phyloP scores from a whole-genome alignment of 2,888 invertebrate genomes.

The Dicycla oo region DNA sequence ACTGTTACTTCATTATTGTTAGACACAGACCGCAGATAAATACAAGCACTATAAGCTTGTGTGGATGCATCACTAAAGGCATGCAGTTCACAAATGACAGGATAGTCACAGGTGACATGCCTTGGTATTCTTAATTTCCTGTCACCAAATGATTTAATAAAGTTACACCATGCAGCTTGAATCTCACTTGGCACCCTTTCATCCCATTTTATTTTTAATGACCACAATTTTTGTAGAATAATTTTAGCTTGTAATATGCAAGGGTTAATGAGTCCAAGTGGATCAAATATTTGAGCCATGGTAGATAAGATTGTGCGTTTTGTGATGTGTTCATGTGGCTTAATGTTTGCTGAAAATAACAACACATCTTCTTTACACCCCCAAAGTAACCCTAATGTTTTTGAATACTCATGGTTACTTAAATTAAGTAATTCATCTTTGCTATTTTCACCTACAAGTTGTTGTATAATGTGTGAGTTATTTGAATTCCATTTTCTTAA shows the following conservation, averaged over 20 bases:
- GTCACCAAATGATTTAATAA: slow-evolving; percentile 7
- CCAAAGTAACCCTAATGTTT: slow-evolving; percentile 22
- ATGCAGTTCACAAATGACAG: slow-evolving; percentile 10
- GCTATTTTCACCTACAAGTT: slow-evolving; percentile 4
- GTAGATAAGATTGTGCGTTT: slow-evolving; percentile 20
- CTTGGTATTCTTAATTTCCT: slow-evolving; percentile 12
- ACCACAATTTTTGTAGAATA: slow-evolving; percentile 21
- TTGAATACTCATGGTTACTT: slow-evolving; percentile 4
- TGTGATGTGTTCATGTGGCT: not conserved
- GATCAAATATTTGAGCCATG: slow-evolving; percentile 22
- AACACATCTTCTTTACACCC: slow-evolving; percentile 13
- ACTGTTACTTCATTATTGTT: slow-evolving; percentile 8
- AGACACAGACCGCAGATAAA: slow-evolving; percentile 12
- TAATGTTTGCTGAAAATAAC: slow-evolving; percentile 10
- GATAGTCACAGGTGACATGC: slow-evolving; percentile 1
- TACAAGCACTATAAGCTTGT: not conserved
- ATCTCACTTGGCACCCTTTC: slow-evolving; percentile 10
- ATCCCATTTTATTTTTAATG: slow-evolving; percentile 21
- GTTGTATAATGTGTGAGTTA: too few species aligned
- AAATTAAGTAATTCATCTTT: slow-evolving; percentile 16
- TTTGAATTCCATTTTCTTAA: too few species aligned
- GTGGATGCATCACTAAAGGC: slow-evolving; percentile 7
- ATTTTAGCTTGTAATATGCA: slow-evolving; percentile 20
- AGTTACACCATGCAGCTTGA: slow-evolving; percentile 4
- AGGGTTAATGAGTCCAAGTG: slow-evolving; percentile 21